Evolutionary conservation across 2,888 invertebrate species (phyloP).

Genomic region (Nymphalis polychloros): DNA sequence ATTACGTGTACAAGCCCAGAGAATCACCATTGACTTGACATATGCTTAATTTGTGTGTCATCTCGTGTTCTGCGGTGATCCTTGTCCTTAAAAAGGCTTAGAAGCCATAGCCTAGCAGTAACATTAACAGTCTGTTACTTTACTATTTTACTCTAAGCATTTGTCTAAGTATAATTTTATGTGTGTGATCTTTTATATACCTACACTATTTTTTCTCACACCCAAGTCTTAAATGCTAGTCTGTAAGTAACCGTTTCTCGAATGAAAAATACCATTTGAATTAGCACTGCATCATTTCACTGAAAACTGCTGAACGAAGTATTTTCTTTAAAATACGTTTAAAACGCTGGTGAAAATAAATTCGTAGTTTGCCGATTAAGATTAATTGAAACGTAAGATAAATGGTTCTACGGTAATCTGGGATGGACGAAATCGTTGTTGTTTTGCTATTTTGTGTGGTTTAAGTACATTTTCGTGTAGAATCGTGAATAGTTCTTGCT

Average conservation of each 20-base stretch:
- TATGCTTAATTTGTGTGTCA: too few relatives aligned
- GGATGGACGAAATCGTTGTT: constrained; percentile 16
- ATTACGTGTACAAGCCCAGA: too few relatives aligned
- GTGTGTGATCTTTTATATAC: neutral
- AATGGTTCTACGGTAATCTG: constrained; percentile 27
- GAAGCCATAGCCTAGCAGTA: too few relatives aligned
- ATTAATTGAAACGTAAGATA: constrained; percentile 34
- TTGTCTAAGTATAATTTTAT: neutral
- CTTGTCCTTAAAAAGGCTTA: too few relatives aligned
- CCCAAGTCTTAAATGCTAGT: constrained; percentile 15
- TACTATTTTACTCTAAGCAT: neutral
- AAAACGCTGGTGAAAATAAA: constrained; percentile 26
- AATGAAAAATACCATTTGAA: constrained; percentile 23
- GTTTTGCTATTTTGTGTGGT: constrained; percentile 10
- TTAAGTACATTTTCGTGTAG: neutral
- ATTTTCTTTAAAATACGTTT: constrained; percentile 24
- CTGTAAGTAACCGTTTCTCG: constrained; percentile 19
- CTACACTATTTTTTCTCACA: constrained; percentile 10
- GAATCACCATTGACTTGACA: too few relatives aligned
- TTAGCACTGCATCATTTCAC: constrained; percentile 29
- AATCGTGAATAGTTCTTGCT: too few relatives aligned
- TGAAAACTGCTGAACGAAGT: constrained; percentile 17
- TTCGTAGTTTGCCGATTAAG: constrained; percentile 29
- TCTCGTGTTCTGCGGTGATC: too few relatives aligned
- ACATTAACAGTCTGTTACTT: too few relatives aligned